Percentiles rank a stretch among this genome's conserved stretches.
These are phyloP conservation scores for Nephrocerus scutellatus DNA, from an alignment of 2,888 invertebrate genomes.

Conservation along the genomic window DNA sequence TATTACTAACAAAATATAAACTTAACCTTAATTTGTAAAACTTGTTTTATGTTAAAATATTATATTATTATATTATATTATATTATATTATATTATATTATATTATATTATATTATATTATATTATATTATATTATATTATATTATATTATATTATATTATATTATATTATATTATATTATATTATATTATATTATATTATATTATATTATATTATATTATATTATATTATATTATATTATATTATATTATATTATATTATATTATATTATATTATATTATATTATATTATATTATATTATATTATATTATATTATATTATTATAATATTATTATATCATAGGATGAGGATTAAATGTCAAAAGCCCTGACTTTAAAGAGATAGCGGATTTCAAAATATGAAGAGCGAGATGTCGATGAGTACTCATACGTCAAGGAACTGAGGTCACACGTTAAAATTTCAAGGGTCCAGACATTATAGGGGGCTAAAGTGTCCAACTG, in stretches of 20 bases:
- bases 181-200: not conserved
- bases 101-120: conserved; percentile 1
- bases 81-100: conserved; percentile 4
- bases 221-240: not conserved
- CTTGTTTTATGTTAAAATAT: not conserved
- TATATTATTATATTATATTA: conserved; percentile 3
- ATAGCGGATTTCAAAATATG: no score
- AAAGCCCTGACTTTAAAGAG: no score
- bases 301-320: no score
- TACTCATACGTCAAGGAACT: no score
- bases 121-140: not conserved
- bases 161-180: not conserved
- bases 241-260: not conserved
- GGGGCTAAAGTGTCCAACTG: no score
- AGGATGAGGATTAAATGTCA: no score
- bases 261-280: not conserved
- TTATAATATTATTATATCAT: no score
- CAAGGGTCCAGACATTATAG: no score
- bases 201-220: not conserved
- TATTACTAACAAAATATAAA: no score
- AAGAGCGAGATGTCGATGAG: no score
- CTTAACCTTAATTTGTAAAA: conserved; percentile 10
- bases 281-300: not conserved
- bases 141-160: not conserved
- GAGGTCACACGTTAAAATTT: no score